phyloP scores from a whole-genome alignment of 2,797 vertebrate genomes.

The Heteromormyrus szaboi region DNA sequence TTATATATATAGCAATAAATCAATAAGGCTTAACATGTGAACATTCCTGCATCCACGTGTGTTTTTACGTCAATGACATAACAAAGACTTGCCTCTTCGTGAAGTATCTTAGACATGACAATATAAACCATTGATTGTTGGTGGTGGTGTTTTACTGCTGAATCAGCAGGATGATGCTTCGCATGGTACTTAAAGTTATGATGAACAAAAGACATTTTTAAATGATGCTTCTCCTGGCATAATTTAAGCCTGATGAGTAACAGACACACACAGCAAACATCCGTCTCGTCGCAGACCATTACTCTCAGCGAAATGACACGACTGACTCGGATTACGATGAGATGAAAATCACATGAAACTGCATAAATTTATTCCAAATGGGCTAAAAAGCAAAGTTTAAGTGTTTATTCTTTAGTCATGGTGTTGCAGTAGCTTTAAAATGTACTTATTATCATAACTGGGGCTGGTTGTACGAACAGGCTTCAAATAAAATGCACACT shows the following conservation, averaged over 20 bases:
- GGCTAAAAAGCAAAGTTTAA: background rate
- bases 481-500: background rate
- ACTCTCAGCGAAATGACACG: background rate
- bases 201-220: background rate
- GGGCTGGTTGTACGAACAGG: background rate
- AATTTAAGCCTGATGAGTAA: background rate
- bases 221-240: background rate
- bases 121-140: background rate
- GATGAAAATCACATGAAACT: background rate
- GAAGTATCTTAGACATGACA: background rate
- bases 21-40: background rate
- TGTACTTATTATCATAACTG: background rate
- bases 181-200: background rate
- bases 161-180: background rate
- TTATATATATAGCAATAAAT: background rate
- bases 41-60: background rate
- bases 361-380: background rate
- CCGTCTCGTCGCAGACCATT: background rate
- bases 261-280: background rate
- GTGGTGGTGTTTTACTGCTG: background rate
- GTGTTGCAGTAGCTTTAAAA: background rate
- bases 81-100: background rate
- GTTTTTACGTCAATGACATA: background rate
- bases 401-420: conserved; percentile 4
- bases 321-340: background rate